Conservation (phyloP, 2,797 vertebrate genomes). For the Melanotaenia trifasciata region DNA sequence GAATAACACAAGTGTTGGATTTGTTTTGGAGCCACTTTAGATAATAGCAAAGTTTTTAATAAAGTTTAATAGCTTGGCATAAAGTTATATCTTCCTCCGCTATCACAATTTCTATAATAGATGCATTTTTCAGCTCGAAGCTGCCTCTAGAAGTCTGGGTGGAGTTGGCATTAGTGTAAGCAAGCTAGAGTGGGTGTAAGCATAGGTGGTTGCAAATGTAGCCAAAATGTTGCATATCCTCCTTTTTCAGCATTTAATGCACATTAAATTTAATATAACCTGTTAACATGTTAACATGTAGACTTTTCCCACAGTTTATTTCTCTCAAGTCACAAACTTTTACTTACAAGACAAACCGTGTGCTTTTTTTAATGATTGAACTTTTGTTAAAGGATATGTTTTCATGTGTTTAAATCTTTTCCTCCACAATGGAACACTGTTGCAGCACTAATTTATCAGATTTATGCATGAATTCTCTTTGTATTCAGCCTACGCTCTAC, state of each 20-base stretch:
- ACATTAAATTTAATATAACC: background rate
- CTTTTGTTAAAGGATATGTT: constrained; percentile 1
- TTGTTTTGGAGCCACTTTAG: background rate
- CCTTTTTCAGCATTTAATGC: background rate
- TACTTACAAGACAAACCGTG: background rate
- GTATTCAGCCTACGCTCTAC: constrained; percentile 41
- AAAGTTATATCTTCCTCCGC: background rate
- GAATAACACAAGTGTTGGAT: background rate
- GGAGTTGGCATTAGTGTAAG: constrained; percentile 6
- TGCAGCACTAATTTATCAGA: constrained; percentile 17
- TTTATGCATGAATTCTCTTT: constrained; percentile 33
- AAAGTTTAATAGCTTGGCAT: constrained; percentile 8
- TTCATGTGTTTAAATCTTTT: background rate
- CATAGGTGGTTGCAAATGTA: constrained; percentile 3
- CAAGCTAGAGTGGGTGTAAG: constrained; percentile 5
- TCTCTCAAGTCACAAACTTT: background rate
- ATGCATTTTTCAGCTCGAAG: constrained; percentile 7
- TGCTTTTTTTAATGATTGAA: background rate
- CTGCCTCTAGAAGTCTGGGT: constrained; percentile 11
- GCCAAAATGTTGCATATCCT: background rate
- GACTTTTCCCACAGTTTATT: background rate
- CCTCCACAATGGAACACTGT: background rate
- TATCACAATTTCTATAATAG: constrained; percentile 1
- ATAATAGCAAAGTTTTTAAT: background rate
- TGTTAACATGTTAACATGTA: background rate